phyloP scores from a whole-genome alignment of 2,888 invertebrate genomes.

The Sturmia bella region DNA sequence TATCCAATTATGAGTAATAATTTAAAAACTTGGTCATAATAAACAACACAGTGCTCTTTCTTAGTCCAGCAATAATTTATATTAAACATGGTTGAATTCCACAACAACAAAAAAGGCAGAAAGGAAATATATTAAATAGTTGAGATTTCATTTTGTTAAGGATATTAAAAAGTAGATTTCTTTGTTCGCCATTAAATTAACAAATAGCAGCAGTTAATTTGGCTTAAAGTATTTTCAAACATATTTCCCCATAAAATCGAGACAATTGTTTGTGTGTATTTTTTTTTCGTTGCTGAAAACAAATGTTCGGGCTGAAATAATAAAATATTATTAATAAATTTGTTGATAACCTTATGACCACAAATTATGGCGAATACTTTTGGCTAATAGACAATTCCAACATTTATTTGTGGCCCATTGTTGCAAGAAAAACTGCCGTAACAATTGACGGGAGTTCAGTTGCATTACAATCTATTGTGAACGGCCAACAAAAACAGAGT shows the following conservation, averaged over 20 bases:
- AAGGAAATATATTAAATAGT: constrained; percentile 39
- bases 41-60: constrained; percentile 2
- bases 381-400: constrained; percentile 66
- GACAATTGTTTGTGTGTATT: constrained; percentile 1
- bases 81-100: background rate
- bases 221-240: background rate
- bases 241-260: constrained; percentile 15
- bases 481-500: background rate
- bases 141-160: constrained; percentile 8
- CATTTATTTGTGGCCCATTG: constrained; percentile 62
- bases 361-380: constrained; percentile 68
- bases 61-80: background rate
- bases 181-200: constrained; percentile 17
- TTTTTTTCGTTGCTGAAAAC: background rate
- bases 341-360: constrained; percentile 69
- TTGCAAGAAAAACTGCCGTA: constrained; percentile 1
- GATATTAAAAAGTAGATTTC: background rate
- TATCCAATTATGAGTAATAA: constrained; percentile 68
- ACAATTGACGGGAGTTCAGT: constrained; percentile 29
- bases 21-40: constrained; percentile 54
- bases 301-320: constrained; percentile 55
- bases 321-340: constrained; percentile 70
- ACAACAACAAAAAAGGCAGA: background rate
- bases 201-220: constrained; percentile 39
- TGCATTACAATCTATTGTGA: constrained; percentile 5